A percentile compares a stretch with the other conserved stretches of the same genome.
These are phyloP conservation scores for Platycheirus albimanus DNA, from an alignment of 2,888 invertebrate genomes.

Conservation along the genomic window DNA sequence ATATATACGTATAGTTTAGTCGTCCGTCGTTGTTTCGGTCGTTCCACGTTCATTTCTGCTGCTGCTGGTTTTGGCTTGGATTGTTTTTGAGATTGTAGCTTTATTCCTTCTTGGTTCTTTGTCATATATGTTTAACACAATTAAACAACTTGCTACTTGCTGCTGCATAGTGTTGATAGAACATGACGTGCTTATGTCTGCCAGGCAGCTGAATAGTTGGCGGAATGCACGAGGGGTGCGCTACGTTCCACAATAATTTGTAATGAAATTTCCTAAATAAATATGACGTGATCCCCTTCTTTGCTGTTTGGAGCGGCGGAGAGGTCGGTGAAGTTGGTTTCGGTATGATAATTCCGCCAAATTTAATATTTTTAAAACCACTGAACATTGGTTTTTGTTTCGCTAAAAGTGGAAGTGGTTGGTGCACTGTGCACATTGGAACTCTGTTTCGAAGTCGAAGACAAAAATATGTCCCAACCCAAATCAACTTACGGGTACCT, in stretches of 20 bases:
- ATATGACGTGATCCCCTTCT: conserved; percentile 58
- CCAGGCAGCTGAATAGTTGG: conserved; percentile 20
- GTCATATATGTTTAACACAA: conserved; percentile 44
- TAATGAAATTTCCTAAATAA: conserved; percentile 67
- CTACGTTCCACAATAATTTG: conserved; percentile 28
- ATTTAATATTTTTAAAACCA: conserved; percentile 68
- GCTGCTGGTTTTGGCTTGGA: not conserved
- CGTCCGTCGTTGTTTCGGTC: not conserved
- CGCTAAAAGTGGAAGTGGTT: too few species aligned
- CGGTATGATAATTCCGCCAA: conserved; percentile 50
- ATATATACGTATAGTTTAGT: too few species aligned
- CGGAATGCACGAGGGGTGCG: conserved; percentile 33
- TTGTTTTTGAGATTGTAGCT: not conserved
- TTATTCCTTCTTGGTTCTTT: conserved; percentile 30
- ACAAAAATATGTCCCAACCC: conserved; percentile 70
- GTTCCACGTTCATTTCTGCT: not conserved
- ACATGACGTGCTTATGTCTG: conserved; percentile 46
- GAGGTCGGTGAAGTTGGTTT: conserved; percentile 11
- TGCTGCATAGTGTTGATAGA: conserved; percentile 38
- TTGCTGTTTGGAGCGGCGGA: too few species aligned
- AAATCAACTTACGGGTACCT: conserved; percentile 33
- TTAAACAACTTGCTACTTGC: conserved; percentile 44
- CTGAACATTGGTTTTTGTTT: conserved; percentile 49
- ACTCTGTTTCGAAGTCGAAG: conserved; percentile 46
- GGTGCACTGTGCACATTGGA: conserved; percentile 3